These are phyloP conservation scores for Pyralis farinalis DNA, from an alignment of 2,888 invertebrate species.

Conservation along the genomic window DNA sequence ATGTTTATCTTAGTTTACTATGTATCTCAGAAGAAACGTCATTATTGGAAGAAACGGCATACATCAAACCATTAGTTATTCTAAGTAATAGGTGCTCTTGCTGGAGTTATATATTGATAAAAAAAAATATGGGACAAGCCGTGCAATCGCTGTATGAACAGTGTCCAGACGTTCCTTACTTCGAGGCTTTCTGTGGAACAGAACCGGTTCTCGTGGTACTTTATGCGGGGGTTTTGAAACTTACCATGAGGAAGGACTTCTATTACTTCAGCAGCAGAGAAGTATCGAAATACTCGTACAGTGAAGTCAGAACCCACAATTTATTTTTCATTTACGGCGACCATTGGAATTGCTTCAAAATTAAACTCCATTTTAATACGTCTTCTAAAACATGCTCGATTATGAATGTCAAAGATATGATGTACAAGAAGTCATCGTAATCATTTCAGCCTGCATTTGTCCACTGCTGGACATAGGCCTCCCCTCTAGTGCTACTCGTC, in stretches of 20 bases:
- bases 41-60: conserved; percentile 30
- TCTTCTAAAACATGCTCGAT: conserved; percentile 33
- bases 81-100: conserved; percentile 32
- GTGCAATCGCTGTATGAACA: conserved; percentile 23
- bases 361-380: conserved; percentile 36
- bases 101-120: conserved; percentile 27
- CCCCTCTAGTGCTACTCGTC: too few species aligned
- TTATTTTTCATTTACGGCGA: conserved; percentile 45
- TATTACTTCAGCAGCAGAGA: too few species aligned
- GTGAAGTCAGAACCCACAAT: conserved; percentile 34
- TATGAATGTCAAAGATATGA: conserved; percentile 15
- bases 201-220: conserved; percentile 27
- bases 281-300: conserved; percentile 21
- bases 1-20: not conserved
- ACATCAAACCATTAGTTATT: conserved; percentile 23
- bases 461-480: too few species aligned
- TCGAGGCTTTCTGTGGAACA: too few species aligned
- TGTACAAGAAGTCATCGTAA: too few species aligned
- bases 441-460: too few species aligned
- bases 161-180: conserved; percentile 28
- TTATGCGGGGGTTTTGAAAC: conserved; percentile 26
- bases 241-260: conserved; percentile 30
- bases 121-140: conserved; percentile 13
- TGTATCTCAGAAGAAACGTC: conserved; percentile 16
- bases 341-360: conserved; percentile 52